These are phyloP conservation scores for Sphaerodactylus townsendi DNA, from an alignment of 2,113 vertebrate genomes.

Conservation along the genomic window DNA sequence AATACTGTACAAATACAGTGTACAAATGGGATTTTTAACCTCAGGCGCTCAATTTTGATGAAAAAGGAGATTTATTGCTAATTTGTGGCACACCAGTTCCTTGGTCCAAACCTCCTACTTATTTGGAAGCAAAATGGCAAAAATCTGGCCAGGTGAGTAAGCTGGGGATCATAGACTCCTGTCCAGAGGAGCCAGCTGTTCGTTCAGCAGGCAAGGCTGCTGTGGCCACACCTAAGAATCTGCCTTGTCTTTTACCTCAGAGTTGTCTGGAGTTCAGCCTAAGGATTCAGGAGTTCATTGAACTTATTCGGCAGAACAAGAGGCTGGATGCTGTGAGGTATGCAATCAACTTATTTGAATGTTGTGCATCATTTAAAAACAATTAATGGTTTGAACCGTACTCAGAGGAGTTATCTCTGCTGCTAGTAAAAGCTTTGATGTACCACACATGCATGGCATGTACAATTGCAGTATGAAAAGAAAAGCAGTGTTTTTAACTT, in stretches of 20 bases:
- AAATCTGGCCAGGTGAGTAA: not conserved
- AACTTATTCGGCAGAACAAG: conserved; percentile 98
- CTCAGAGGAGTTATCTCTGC: not conserved
- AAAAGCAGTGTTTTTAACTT: no score
- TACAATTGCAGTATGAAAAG: no score
- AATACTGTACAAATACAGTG: conserved; percentile 1
- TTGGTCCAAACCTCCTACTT: not conserved
- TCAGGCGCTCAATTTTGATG: not conserved
- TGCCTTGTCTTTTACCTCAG: conserved; percentile 76
- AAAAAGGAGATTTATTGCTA: not conserved
- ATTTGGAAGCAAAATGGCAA: not conserved
- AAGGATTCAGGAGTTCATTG: conserved; percentile 99
- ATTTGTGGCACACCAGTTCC: conserved; percentile 6
- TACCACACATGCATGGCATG: no score
- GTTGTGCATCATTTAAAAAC: conserved; percentile 27
- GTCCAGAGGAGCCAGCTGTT: not conserved
- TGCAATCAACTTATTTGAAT: conserved; percentile 35
- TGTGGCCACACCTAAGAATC: conserved; percentile 34
- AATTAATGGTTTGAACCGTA: conserved; percentile 8
- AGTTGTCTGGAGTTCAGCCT: conserved; percentile 99
- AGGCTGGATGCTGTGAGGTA: conserved; percentile 98
- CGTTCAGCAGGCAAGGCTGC: not conserved
- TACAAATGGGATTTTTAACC: not conserved
- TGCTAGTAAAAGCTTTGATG: not conserved
- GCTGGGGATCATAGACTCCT: not conserved